Evolutionary conservation across 2,888 invertebrate species (phyloP), one percentile per base, ranked within the genome.

Genomic region (Leptarthrus brevirostris): DNA sequence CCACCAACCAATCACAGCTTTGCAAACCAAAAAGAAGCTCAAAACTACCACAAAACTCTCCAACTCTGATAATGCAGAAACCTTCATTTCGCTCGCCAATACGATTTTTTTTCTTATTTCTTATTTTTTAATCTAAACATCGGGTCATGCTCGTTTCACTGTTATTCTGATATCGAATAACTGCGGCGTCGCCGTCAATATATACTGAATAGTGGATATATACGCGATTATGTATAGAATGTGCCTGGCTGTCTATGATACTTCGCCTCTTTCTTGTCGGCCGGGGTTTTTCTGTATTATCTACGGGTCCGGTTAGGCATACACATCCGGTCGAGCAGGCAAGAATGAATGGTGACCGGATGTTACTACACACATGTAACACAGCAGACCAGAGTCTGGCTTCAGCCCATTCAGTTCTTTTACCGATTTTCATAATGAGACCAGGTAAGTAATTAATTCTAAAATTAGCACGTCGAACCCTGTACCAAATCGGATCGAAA

Each of bases 261-360:
- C 54, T 26, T 64, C 20, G 64, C 49, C 69, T 52, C 69, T 69
- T 69, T 69, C 30, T 34, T 40, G 18, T 69, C 30, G 52, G 18
- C 18, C 52, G 26, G 34, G 14, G 18, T 69, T 69, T 52, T 69
- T 49, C 18, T 69, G 18, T 34, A 69, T 69, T 69, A 69, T 69
- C 69, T 69, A 69, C 69, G 52, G 69, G 69, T 52, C 72, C 56
- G 72, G 49, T 70, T 70, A 34, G 70, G 54, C 56, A 56, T 72
- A 72, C 44, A 72, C 72, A 72, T 72, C 72, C 72, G 72, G 72
- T 72, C 26, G 54, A 56, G 24, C 30, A 26, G 47, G 8, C 72
- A 36, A 52, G 56, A 72, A 72, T 72, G 72, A 72, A 54, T 72
- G n/a, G 56, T 72, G 72, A 72, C 72, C 72, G 72, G 72, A 72